These are phyloP conservation scores for Lamellibrachia satsuma DNA, from an alignment of 2,888 invertebrate genomes.

Conservation along the genomic window DNA sequence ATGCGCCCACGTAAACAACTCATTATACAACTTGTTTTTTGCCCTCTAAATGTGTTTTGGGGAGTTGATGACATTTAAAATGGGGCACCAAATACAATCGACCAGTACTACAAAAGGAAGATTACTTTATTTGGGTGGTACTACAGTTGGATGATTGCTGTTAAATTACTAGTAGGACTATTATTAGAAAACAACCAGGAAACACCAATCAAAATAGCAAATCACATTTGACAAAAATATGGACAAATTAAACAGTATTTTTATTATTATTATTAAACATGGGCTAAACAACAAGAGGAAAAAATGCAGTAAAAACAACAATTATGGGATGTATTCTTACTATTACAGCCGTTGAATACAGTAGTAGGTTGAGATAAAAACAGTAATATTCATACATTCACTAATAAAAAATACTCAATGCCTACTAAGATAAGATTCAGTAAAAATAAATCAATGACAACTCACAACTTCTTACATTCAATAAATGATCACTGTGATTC, in stretches of 20 bases:
- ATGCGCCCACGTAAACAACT: background rate
- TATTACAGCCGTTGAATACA: too few relatives aligned
- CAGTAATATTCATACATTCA: background rate
- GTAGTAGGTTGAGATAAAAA: background rate
- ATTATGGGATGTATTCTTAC: background rate
- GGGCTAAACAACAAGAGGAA: background rate
- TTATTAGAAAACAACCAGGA: background rate
- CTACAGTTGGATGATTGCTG: background rate
- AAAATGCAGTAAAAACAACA: background rate
- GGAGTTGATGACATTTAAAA: background rate
- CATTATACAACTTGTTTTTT: background rate
- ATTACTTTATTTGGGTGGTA: background rate
- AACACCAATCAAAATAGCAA: background rate
- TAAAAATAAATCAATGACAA: too few relatives aligned
- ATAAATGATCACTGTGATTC: too few relatives aligned
- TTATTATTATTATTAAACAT: background rate
- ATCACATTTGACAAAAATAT: background rate
- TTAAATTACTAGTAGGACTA: background rate
- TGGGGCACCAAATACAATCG: background rate
- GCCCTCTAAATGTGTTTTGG: background rate
- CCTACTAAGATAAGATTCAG: too few relatives aligned
- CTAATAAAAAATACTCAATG: background rate
- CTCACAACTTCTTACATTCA: too few relatives aligned
- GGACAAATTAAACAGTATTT: too few relatives aligned
- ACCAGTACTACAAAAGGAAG: background rate